Evolutionary conservation across 2,113 vertebrate genomes (phyloP), one percentile per base, ranked within the genome.

Genomic region (Ploceus nigricollis): DNA sequence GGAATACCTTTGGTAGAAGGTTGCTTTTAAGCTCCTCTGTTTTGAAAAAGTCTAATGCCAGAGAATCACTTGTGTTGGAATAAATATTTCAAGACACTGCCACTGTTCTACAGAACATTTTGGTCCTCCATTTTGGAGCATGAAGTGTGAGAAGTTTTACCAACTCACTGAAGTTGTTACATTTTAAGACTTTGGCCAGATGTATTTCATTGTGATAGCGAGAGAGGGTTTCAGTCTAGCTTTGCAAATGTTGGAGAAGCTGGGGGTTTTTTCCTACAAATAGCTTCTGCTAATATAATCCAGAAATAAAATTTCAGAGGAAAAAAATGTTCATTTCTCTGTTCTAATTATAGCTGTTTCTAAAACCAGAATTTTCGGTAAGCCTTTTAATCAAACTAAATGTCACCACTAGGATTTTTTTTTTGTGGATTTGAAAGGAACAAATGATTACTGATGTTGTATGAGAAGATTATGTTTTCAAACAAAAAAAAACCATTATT

Each of bases 241-340:
- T 47, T 84, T 82, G 22, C 47, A 64, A 65, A 30, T 51, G 40
- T 25, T 79, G 57, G 31, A 79, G 71, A 77, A 91, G 39, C 33
- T 70, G 30, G 3, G 1, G 0, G 2, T 2, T 75, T 90, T 68
- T 75, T 31, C 35, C 76, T 87, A 11, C 37, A 69, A 79, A 60
- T 89, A 64, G 17, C 48, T 87, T 51, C 33, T 91, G 48, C 63
- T 82, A 78, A 87, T 90, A 10, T 20, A 72, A 85, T 71, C 45
- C 75, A 86, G 88, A 92, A 85, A 85, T 48, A 85, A 80, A 24
- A 56, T 66, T 77, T 86, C 14, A 18, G 45, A 86, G 42, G 39
- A 80, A 51, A 76, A 76, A 79, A 47, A 14, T 13, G 8, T 57
- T 88, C 2, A 50, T 65, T 90, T 80, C 28, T 80, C 11, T 70